Evolutionary conservation across 1,140 invertebrate species (phyloP).

Genomic region (Drosophila pallidifrons): DNA sequence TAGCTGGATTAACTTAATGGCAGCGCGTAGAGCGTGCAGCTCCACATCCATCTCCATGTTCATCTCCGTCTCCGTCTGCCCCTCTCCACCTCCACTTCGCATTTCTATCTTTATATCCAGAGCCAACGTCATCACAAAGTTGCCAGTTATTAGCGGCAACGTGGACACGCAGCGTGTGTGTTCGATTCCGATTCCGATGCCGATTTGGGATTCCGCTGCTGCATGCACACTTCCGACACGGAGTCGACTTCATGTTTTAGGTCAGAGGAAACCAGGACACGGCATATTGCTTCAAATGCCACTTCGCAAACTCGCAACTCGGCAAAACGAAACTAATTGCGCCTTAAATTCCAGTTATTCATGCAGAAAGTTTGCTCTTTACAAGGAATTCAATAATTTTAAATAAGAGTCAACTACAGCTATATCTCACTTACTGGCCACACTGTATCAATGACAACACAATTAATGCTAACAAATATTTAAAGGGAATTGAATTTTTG

Average conservation of each 20-base stretch:
- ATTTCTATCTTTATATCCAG: no score
- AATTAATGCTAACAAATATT: no score
- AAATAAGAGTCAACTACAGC: no score
- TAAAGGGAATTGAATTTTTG: no score
- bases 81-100: not conserved
- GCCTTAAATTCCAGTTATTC: not conserved
- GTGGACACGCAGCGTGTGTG: conserved; percentile 22
- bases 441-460: no score
- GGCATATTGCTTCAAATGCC: conserved; percentile 7
- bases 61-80: not conserved
- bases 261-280: conserved; percentile 11
- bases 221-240: conserved; percentile 40
- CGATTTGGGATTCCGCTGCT: conserved; percentile 1
- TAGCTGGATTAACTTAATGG: conserved; percentile 12
- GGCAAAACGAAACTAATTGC: conserved; percentile 9
- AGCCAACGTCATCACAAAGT: not conserved
- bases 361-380: no score
- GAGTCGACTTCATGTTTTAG: conserved; percentile 6
- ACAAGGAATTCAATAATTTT: no score
- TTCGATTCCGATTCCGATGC: conserved; percentile 10
- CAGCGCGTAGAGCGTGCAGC: not conserved
- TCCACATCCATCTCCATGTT: not conserved
- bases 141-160: not conserved
- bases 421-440: no score
- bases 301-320: not conserved